Evolutionary conservation across 2,113 vertebrate genomes (phyloP).

Genomic region (Elephas maximus): DNA sequence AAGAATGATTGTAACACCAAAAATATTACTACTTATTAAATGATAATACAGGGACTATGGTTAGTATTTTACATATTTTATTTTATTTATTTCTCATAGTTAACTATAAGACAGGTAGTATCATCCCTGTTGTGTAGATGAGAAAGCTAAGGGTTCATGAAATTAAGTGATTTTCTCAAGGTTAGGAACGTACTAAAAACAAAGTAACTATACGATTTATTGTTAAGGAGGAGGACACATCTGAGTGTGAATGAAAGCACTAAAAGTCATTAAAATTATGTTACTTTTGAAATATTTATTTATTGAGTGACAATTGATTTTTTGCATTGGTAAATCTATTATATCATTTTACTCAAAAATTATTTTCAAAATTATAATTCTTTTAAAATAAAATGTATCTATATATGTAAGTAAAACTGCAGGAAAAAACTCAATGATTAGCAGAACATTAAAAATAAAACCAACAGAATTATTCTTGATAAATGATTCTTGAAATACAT

Average conservation of each 20-base stretch:
- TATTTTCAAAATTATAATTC: conserved; percentile 3
- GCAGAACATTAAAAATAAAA: neutral
- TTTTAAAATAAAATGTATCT: neutral
- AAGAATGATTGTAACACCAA: neutral
- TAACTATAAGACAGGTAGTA: neutral
- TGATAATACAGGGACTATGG: neutral
- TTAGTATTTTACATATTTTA: neutral
- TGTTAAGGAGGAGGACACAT: neutral
- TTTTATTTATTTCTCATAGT: conserved; percentile 2
- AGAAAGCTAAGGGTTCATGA: neutral
- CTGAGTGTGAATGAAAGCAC: neutral
- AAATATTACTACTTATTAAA: neutral
- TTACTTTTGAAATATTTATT: neutral
- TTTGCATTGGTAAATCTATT: neutral
- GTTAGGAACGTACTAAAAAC: neutral
- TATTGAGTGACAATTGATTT: neutral
- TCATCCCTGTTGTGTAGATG: neutral
- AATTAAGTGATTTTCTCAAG: neutral
- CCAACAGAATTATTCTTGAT: neutral
- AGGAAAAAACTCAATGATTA: neutral
- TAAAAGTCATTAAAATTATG: neutral
- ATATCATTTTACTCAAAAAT: neutral
- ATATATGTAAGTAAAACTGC: neutral
- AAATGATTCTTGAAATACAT: neutral
- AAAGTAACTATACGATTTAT: neutral